Percentiles rank a stretch among this genome's conserved stretches.
phyloP scores from a whole-genome alignment of 2,888 invertebrate genomes.

The Torymus tubicola region DNA sequence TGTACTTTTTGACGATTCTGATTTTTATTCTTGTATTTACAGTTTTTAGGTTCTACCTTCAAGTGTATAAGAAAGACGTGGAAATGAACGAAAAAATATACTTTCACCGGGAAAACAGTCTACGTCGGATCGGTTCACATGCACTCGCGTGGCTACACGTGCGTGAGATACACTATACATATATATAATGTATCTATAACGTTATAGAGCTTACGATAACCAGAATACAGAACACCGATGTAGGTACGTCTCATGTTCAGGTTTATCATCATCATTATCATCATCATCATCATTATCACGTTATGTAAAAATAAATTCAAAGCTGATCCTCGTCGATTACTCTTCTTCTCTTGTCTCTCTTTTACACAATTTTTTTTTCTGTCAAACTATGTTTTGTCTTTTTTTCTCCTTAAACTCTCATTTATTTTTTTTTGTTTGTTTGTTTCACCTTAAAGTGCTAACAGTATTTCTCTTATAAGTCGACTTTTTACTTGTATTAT shows the following conservation, averaged over 20 bases:
- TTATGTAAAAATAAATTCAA: conserved; percentile 76
- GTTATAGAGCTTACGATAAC: conserved; percentile 54
- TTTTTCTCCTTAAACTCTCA: conserved; percentile 58
- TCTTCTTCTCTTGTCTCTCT: conserved; percentile 2
- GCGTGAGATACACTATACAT: conserved; percentile 1
- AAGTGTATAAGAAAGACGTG: background rate
- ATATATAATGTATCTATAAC: conserved; percentile 4
- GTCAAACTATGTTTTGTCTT: conserved; percentile 28
- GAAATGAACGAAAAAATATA: background rate
- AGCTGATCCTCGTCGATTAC: conserved; percentile 70
- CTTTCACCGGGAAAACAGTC: conserved; percentile 36
- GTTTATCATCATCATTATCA: conserved; percentile 61
- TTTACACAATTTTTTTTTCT: conserved; percentile 38
- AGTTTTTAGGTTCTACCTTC: background rate
- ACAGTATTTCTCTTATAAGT: conserved; percentile 61
- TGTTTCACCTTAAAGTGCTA: conserved; percentile 67
- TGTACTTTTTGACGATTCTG: background rate
- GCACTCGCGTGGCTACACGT: background rate
- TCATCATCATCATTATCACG: conserved; percentile 62
- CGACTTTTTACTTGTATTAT: conserved; percentile 62
- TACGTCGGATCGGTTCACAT: conserved; percentile 1
- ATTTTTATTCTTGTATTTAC: conserved; percentile 15
- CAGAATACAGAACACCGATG: conserved; percentile 66
- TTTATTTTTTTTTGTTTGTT: conserved; percentile 64
- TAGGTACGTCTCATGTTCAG: conserved; percentile 64